Conservation (phyloP, 2,888 invertebrate species). For the Drosophila buzzatii region DNA sequence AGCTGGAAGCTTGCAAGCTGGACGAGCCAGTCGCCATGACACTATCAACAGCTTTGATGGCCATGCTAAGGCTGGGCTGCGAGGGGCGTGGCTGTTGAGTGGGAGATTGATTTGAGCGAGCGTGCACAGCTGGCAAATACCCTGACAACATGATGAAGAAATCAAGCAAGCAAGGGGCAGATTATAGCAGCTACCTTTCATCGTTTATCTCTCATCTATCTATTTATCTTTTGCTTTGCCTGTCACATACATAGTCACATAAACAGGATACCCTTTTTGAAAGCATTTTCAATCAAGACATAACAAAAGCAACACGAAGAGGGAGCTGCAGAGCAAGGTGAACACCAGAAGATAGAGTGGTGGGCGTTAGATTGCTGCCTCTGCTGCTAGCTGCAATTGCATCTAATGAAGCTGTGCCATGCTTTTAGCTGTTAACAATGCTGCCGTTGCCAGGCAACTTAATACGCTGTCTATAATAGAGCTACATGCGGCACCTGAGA, state of each 20-base stretch:
- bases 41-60: constrained; percentile 71
- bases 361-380: not conserved
- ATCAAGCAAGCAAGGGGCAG: not conserved
- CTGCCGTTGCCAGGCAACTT: constrained; percentile 14
- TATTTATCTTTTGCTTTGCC: not conserved
- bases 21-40: constrained; percentile 58
- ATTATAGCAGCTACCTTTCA: no score
- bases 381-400: constrained; percentile 16
- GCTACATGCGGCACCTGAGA: not conserved
- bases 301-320: constrained; percentile 17
- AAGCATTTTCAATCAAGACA: not conserved
- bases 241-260: not conserved
- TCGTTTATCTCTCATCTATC: no score
- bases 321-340: not conserved
- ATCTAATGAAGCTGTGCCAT: constrained; percentile 59
- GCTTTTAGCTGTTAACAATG: constrained; percentile 46
- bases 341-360: not conserved
- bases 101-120: not conserved
- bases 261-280: not conserved
- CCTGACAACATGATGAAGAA: not conserved
- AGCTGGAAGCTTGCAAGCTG: constrained; percentile 13
- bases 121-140: not conserved
- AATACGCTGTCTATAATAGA: not conserved
- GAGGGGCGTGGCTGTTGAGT: constrained; percentile 36
- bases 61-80: constrained; percentile 38